Conservation (phyloP, 1,140 invertebrate genomes). For the Drosophila bipectinata region DNA sequence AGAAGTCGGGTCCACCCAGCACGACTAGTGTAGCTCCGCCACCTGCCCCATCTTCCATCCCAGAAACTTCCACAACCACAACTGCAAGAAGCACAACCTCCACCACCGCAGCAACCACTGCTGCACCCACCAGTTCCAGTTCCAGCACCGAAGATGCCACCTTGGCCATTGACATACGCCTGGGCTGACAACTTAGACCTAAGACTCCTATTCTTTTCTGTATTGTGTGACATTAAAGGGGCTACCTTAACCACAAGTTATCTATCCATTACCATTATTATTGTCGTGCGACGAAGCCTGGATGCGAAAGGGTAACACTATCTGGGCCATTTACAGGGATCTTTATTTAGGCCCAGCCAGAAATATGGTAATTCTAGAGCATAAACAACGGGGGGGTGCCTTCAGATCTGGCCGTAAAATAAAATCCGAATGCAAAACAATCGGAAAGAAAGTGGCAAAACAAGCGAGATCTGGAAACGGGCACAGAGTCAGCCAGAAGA, state of each 20-base stretch:
- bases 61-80: neutral
- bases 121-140: conserved; percentile 7
- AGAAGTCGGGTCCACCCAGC: neutral
- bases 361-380: conserved; percentile 64
- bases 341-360: conserved; percentile 28
- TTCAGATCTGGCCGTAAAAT: conserved; percentile 18
- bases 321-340: conserved; percentile 30
- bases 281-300: conserved; percentile 24
- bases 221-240: conserved; percentile 31
- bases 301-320: conserved; percentile 34
- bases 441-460: conserved; percentile 71
- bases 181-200: conserved; percentile 33
- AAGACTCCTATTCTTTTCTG: conserved; percentile 8
- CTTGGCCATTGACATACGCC: conserved; percentile 66
- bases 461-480: conserved; percentile 69
- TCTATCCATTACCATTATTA: conserved; percentile 31
- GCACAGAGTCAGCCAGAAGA: conserved; percentile 52
- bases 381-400: conserved; percentile 58
- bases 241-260: conserved; percentile 38
- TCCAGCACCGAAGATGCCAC: conserved; percentile 45
- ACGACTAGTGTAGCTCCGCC: conserved; percentile 13
- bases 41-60: neutral
- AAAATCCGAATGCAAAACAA: conserved; percentile 54
- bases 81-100: neutral
- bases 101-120: conserved; percentile 16